Percentiles rank a stretch among this genome's conserved stretches.
These are phyloP conservation scores for Holothuria glaberrima DNA, from an alignment of 35 echinoderm and acorn worm species.

Conservation along the genomic window DNA sequence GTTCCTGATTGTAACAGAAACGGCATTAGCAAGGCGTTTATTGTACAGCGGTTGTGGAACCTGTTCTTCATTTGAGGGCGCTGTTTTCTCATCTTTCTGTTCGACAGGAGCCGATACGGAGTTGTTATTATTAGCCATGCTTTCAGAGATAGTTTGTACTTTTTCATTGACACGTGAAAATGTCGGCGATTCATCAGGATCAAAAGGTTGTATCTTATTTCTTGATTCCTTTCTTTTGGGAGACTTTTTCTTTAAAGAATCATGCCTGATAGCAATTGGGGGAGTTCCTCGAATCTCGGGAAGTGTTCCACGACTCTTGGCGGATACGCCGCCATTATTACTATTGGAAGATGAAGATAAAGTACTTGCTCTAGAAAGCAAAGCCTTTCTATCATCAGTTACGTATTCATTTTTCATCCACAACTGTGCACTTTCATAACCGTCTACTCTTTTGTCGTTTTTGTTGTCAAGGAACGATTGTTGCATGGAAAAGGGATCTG, in stretches of 20 bases:
- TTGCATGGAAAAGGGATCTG: background rate
- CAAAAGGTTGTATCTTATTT: slow-evolving; percentile 35
- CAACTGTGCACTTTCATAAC: background rate
- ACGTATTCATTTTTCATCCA: slow-evolving; percentile 4
- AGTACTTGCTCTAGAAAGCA: slow-evolving; percentile 33
- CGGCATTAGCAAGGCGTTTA: slow-evolving; percentile 23
- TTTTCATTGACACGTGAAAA: background rate
- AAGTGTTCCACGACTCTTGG: background rate
- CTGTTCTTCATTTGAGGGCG: background rate
- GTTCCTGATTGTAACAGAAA: background rate
- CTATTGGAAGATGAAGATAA: slow-evolving; percentile 15
- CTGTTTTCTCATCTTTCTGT: background rate
- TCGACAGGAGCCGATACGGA: slow-evolving; percentile 37
- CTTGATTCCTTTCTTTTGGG: background rate
- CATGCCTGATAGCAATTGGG: background rate
- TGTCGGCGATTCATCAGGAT: background rate
- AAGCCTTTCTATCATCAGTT: slow-evolving; percentile 11
- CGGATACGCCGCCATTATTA: background rate
- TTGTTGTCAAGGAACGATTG: background rate
- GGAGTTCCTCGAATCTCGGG: slow-evolving; percentile 31
- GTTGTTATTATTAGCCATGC: slow-evolving; percentile 46
- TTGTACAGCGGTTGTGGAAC: background rate
- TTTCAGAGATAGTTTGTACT: slow-evolving; percentile 10
- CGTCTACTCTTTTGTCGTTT: background rate
- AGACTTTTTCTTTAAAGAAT: slow-evolving; percentile 15